Evolutionary conservation across 1,140 invertebrate genomes (phyloP), one percentile per base, ranked within the genome.

Genomic region (Zaprionus taronus): DNA sequence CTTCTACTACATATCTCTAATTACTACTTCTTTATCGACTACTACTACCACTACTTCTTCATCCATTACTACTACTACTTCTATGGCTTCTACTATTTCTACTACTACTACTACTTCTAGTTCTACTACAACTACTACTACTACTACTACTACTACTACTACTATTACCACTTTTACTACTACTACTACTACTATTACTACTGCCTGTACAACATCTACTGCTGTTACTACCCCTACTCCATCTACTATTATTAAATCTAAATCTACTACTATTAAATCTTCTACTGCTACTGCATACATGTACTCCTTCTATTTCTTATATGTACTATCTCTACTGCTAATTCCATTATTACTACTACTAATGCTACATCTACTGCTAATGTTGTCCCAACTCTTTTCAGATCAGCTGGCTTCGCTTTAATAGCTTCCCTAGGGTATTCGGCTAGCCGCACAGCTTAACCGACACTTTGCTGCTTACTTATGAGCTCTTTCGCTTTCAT

Each of bases 401-500:
- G 12, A 38, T 38, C 36, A 14, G 7, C 7, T 6, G 41, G 41
- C 41, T 47, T 15, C 7, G 17, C n/a, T 9, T 17, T 17, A 47
- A 47, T 47, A 17, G 41, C 41, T 28, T 14, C 55, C 20, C 41
- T 11, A 26, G 36, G 34, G 14, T 20, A 49, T 17, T 9, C n/a
- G 15, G 6, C 41, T 47, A 20, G 41, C n/a, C n/a, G n/a, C 41
- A 47, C 22, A 20, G 26, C 51, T 14, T 20, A 60, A 31, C 41
- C 57, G 14, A 12, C 47, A 51, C 47, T 51, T 51, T 44, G 53
- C 51, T 65, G 51, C 24, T 38, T 62, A 72, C 72, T 77, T 72
- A 77, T 77, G 69, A 62, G 47, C 44, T 66, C 24, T 44, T 65
- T 72, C 61, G 68, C 61, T 72, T 61, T 75, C 72, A 34, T 63